phyloP scores from a whole-genome alignment of 2,888 invertebrate genomes.

The Sinohyriopsis cumingii region DNA sequence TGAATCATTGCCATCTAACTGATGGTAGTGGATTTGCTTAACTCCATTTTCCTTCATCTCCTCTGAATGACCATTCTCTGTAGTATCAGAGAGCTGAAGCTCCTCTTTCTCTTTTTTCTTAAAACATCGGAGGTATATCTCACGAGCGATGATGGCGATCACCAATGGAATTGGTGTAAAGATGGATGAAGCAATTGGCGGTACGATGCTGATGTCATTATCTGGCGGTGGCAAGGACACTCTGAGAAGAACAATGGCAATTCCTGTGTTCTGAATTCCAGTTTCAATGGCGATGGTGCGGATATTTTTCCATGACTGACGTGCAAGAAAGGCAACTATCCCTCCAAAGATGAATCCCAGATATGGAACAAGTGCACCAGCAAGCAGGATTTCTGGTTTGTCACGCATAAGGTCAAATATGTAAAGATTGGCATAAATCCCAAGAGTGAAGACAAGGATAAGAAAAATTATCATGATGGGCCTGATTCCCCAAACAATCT shows the following conservation, averaged over 20 bases:
- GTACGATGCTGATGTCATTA: constrained; percentile 79
- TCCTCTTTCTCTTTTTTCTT: constrained; percentile 23
- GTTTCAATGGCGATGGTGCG: constrained; percentile 88
- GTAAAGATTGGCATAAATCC: constrained; percentile 72
- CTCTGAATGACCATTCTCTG: constrained; percentile 9
- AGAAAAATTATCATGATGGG: constrained; percentile 73
- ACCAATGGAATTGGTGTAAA: constrained; percentile 64
- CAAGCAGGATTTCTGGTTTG: constrained; percentile 60
- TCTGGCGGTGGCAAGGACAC: constrained; percentile 62
- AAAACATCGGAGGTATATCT: constrained; percentile 43
- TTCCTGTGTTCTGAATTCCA: constrained; percentile 88
- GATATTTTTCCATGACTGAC: constrained; percentile 70
- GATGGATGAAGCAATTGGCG: constrained; percentile 60
- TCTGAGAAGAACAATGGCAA: constrained; percentile 71
- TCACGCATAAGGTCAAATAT: constrained; percentile 70
- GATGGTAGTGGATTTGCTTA: neutral
- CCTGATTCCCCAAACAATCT: constrained; percentile 66
- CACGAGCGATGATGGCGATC: constrained; percentile 45
- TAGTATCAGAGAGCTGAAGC: constrained; percentile 26
- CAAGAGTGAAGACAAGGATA: constrained; percentile 72
- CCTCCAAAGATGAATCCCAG: constrained; percentile 73
- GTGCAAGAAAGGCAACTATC: constrained; percentile 55
- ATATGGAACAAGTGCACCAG: constrained; percentile 72
- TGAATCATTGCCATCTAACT: constrained; percentile 1
- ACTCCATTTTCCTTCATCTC: neutral